Evolutionary conservation across 2,888 invertebrate species (phyloP), one percentile per base, ranked within the genome.

Genomic region (Melieria crassipennis): DNA sequence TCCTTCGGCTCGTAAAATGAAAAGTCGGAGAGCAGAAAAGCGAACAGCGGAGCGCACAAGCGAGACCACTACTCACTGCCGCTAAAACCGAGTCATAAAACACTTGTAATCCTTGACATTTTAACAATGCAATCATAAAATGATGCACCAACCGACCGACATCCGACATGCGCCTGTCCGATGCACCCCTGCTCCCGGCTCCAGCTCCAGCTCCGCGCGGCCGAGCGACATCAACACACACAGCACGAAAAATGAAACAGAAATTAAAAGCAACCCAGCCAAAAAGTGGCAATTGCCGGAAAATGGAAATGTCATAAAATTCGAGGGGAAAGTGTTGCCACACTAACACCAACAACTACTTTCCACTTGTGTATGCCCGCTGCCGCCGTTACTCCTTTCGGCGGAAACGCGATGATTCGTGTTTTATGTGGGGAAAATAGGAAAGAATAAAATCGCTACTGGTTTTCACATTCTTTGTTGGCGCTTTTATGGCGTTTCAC

Each of bases 71-170:
- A 30, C 3, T 30, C 30, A 3, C 30, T 30, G 30, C 30, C 30
- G 30, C 30, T 11, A 56, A 61, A 69, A 69, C 16, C 65, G 69
- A 63, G 55, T 50, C 74, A 79, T 81, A 81, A 81, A 81, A 81
- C 78, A 83, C 79, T 82, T 81, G 77, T 82, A 70, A 70, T 74
- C 73, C 71, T 74, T 74, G 65, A 66, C 69, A 74, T 67, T 72
- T 70, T 63, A 69, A 67, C 66, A 72, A 69, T 56, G 63, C 62
- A 69, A 70, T 72, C 70, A 70, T 74, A 74, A 74, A 73, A 72
- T 65, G 65, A 30, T 47, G 9, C 42, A 46, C 65, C 16, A 64
- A 45, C 1, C 7, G 30, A n/a, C 16, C 16, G 13, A 5, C 42
- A 52, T 52, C 30, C 30, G 30, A 30, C 30, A 30, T 30, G 30